phyloP scores from a whole-genome alignment of 1,140 invertebrate species.

The Drosophila micromelanica region DNA sequence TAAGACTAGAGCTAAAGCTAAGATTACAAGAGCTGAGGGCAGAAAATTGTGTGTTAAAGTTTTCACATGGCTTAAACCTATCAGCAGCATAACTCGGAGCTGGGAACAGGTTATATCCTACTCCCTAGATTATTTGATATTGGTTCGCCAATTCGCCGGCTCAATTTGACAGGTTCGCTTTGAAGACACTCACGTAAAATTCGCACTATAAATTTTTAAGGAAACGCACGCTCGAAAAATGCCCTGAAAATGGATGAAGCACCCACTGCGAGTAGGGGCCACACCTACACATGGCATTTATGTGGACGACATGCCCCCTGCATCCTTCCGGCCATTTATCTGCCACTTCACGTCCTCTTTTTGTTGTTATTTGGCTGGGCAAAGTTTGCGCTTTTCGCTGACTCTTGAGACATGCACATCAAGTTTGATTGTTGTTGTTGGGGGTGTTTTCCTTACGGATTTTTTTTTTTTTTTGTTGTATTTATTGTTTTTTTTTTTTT shows the following conservation, averaged over 20 bases:
- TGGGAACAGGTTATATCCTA: too few species aligned
- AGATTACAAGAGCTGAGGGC: too few species aligned
- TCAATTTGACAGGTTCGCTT: not conserved
- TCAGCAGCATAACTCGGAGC: too few species aligned
- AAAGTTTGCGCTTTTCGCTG: constrained; percentile 58
- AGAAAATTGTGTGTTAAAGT: too few species aligned
- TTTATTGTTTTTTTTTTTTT: not conserved
- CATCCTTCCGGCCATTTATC: constrained; percentile 60
- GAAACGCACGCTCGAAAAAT: constrained; percentile 22
- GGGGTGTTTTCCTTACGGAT: not conserved
- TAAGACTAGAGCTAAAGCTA: too few species aligned
- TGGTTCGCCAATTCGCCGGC: not conserved
- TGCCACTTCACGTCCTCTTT: constrained; percentile 59
- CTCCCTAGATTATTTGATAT: too few species aligned
- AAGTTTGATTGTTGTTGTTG: constrained; percentile 57
- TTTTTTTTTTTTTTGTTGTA: constrained; percentile 9
- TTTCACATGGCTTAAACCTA: too few species aligned
- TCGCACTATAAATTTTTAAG: constrained; percentile 12
- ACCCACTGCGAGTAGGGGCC: constrained; percentile 28
- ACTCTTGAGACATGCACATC: constrained; percentile 67
- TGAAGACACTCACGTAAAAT: not conserved
- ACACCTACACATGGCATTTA: constrained; percentile 51
- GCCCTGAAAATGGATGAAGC: constrained; percentile 38
- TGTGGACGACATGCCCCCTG: constrained; percentile 36
- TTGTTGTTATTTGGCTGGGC: constrained; percentile 51